Evolutionary conservation across 2,888 invertebrate species (phyloP), one percentile per base, ranked within the genome.

Genomic region (Protonemura montana): DNA sequence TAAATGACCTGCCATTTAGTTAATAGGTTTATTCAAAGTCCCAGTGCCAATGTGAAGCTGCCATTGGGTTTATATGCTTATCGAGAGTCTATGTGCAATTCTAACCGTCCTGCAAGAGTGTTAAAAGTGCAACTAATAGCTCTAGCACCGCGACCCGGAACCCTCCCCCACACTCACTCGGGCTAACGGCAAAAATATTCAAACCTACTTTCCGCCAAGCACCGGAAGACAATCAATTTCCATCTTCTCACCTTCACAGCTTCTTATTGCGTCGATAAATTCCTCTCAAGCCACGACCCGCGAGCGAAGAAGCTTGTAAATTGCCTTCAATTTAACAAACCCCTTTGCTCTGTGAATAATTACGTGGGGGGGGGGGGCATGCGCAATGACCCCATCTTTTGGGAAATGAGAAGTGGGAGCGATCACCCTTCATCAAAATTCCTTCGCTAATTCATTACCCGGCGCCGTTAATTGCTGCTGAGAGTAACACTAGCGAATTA

Each of bases 251-350:
- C 59, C 59, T 59, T 59, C 59, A 21, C 59, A 21, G 21, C 59
- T 21, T 59, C 59, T 59, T 59, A 59, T 59, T 59, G 59, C 59
- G 59, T 59, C 59, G 59, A 59, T 59, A 59, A 59, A 59, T 59
- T 59, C 59, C 59, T 59, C 59, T 59, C 59, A 59, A 59, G 59
- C 2, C 59, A 59, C 59, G 16, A 10, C 13, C 59, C 13, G 16
- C 59, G 16, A 10, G 59, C 59, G n/a, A 21, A 10, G 59, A 59
- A n/a, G n/a, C 59, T 59, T 35, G 16, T 59, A 59, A 59, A 59
- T 59, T 59, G 59, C 16, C 59, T 59, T 21, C 59, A 59, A 59
- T 59, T 59, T 59, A 59, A 13, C 59, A 2, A 10, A 10, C 35
- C 35, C 59, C 13, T 59, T 10, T 59, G 59, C 59, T 59, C 59